These are phyloP conservation scores for Lycophotia porphyrea DNA, from an alignment of 2,888 invertebrate genomes.

Conservation along the genomic window DNA sequence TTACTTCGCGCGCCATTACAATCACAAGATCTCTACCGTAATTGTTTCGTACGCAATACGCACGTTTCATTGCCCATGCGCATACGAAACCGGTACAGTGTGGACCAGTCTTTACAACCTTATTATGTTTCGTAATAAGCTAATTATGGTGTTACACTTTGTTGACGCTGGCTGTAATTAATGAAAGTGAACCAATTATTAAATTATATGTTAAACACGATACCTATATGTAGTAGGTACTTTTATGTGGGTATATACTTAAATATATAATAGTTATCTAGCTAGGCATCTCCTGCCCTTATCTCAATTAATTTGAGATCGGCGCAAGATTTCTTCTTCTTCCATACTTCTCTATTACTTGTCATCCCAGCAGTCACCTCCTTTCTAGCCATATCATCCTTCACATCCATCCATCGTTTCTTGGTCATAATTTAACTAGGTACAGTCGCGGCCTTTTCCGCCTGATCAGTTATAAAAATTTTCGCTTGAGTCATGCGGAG, in stretches of 20 bases:
- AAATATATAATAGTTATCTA: too few species aligned
- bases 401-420: too few species aligned
- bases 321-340: too few species aligned
- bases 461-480: too few species aligned
- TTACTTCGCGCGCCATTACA: constrained; percentile 15
- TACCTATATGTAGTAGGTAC: not conserved
- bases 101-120: constrained; percentile 26
- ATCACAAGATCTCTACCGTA: constrained; percentile 18
- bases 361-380: too few species aligned
- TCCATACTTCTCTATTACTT: too few species aligned
- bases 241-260: not conserved
- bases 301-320: too few species aligned
- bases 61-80: constrained; percentile 11
- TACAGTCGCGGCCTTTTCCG: too few species aligned
- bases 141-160: constrained; percentile 22
- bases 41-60: constrained; percentile 41
- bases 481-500: too few species aligned
- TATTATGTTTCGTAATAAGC: constrained; percentile 24
- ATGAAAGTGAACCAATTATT: constrained; percentile 13
- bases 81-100: constrained; percentile 12
- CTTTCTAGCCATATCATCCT: too few species aligned
- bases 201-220: not conserved
- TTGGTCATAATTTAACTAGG: not conserved
- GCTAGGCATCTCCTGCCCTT: too few species aligned
- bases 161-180: not conserved